Evolutionary conservation across 2,113 vertebrate genomes (phyloP).

Genomic region (Chaetodon trifascialis): DNA sequence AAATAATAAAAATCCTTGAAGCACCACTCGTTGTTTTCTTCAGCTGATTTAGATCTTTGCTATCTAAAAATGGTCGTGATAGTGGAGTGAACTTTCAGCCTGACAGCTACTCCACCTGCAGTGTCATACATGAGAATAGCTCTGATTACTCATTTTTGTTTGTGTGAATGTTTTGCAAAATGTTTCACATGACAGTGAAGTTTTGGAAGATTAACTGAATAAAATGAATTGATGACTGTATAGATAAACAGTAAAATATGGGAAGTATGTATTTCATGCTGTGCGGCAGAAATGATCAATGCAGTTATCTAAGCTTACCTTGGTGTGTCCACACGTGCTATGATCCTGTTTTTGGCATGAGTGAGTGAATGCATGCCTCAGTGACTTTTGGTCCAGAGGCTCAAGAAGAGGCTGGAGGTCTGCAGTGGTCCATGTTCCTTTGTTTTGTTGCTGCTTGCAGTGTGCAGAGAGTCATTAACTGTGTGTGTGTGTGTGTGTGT

Average conservation of each 20-base stretch:
- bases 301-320: constrained; percentile 34
- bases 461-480: too few relatives aligned
- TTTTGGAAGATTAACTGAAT: background rate
- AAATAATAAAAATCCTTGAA: background rate
- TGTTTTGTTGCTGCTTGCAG: too few relatives aligned
- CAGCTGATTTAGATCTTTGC: constrained; percentile 29
- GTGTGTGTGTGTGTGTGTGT: too few relatives aligned
- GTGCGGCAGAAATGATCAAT: background rate
- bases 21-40: constrained; percentile 13
- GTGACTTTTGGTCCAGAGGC: background rate
- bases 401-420: too few relatives aligned
- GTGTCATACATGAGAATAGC: constrained; percentile 17
- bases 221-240: background rate
- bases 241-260: background rate
- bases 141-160: background rate
- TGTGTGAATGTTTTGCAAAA: background rate
- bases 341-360: constrained; percentile 91
- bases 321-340: constrained; percentile 83
- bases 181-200: background rate
- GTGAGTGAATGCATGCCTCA: constrained; percentile 83
- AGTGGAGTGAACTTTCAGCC: constrained; percentile 54
- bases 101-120: background rate
- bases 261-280: background rate
- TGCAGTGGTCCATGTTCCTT: too few relatives aligned
- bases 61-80: constrained; percentile 21